Base-by-base conservation (phyloP, 2,113 vertebrate genomes). In the Pygoscelis adeliae region DNA sequence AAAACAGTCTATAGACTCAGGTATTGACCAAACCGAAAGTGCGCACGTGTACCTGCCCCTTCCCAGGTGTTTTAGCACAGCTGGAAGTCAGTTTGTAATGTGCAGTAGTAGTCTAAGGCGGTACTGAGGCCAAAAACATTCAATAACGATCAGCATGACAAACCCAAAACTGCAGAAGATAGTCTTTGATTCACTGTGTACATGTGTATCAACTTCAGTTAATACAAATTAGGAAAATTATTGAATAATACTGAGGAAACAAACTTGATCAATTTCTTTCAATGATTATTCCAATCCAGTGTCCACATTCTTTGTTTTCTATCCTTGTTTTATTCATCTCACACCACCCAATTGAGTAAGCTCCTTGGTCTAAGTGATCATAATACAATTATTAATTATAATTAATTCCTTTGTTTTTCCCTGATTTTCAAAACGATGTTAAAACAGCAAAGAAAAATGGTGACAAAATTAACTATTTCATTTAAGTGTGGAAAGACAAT, bases 131-230 rank as follows among this genome's bases (percentile, higher is more conserved):
- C 44, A 49, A n/a, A 69, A 78, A 26, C 6, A 17, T n/a, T 77
- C 34, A 29, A 3, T 58, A 53, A 8, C 1, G 13, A 56, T 56
- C 42, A 77, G 17, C 58, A 21, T 10, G 5, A 11, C 19, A 88
- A 58, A 59, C n/a, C 34, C 16, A 2, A 21, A 56, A 2, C 4
- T 23, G 34, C 56, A 32, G 20, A 56, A 2, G 7, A 47, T n/a
- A 40, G 27, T n/a, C 13, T 77, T 44, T 47, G 61, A 36, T 49
- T 34, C 8, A 1, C 19, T 63, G 10, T 29, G 29, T 22, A 11
- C 1, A 0, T 7, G 11, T 53, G 19, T 9, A 44, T 59, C 67
- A 42, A 15, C 32, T 63, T 34, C 34, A 27, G 3, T n/a, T 56
- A 32, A 46, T 11, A 20, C 2, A 49, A 88, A 55, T 55, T 9